Evolutionary conservation across 2,888 invertebrate genomes (phyloP).

Genomic region (Pachliopta kotzebuea): DNA sequence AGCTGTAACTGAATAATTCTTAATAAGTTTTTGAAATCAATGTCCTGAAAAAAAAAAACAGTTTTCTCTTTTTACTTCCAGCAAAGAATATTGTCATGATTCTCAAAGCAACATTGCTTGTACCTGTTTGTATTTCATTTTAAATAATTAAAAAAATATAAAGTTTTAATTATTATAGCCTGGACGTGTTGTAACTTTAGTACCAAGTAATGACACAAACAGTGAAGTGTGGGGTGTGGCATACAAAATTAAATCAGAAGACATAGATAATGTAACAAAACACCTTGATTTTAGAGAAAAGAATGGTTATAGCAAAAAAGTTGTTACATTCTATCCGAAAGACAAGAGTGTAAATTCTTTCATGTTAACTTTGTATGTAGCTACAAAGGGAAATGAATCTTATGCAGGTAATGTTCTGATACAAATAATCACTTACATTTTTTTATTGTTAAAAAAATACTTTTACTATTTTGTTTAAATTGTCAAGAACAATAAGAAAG

Average conservation of each 20-base stretch:
- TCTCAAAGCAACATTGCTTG: not conserved
- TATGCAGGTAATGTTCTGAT: constrained; percentile 77
- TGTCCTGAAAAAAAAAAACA: no score
- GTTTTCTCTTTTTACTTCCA: no score
- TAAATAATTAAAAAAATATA: not conserved
- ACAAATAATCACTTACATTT: not conserved
- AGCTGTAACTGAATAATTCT: no score
- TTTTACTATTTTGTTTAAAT: no score
- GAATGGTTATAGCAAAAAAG: constrained; percentile 91
- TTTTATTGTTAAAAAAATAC: no score
- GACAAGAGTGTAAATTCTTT: constrained; percentile 79
- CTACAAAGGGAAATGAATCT: constrained; percentile 89
- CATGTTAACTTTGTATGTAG: constrained; percentile 89
- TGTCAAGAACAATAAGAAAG: no score
- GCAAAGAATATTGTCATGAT: no score
- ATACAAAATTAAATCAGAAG: constrained; percentile 88
- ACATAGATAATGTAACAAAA: constrained; percentile 85
- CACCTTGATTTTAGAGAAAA: constrained; percentile 96
- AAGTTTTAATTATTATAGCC: constrained; percentile 78
- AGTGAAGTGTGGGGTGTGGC: constrained; percentile 95
- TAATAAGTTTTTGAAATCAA: no score
- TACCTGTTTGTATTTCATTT: not conserved
- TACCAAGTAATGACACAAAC: constrained; percentile 80
- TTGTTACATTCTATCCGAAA: constrained; percentile 86
- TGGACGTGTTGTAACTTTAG: constrained; percentile 93